Conservation (phyloP, 2,888 invertebrate species). For the Cerastis leucographa region DNA sequence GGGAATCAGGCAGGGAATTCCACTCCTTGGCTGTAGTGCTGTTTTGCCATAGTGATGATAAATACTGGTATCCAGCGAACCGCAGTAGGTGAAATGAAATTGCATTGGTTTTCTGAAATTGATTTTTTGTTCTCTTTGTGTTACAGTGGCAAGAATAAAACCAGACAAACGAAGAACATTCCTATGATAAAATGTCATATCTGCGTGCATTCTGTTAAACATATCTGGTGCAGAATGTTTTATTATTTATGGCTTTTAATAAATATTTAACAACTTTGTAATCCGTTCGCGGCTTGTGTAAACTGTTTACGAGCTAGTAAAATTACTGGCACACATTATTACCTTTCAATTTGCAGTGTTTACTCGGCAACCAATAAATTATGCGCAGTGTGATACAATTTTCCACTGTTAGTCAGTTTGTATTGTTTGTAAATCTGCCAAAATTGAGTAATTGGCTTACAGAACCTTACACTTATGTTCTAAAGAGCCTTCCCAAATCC, state of each 20-base stretch:
- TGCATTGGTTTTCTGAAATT: background rate
- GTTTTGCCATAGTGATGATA: background rate
- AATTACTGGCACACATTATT: slow-evolving; percentile 42
- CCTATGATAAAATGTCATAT: background rate
- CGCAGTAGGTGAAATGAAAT: background rate
- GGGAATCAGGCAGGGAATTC: too few relatives aligned
- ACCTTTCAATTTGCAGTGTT: slow-evolving; percentile 41
- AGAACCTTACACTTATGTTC: too few relatives aligned
- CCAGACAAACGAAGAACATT: background rate
- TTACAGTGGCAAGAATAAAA: background rate
- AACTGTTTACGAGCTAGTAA: slow-evolving; percentile 55
- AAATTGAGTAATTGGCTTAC: background rate
- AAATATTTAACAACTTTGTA: slow-evolving; percentile 50
- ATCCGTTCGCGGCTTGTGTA: slow-evolving; percentile 43
- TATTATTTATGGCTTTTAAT: slow-evolving; percentile 29
- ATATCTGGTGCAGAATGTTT: slow-evolving; percentile 16
- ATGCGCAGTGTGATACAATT: slow-evolving; percentile 14
- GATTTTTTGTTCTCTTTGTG: background rate
- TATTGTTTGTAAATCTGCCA: slow-evolving; percentile 1
- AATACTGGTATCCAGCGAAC: background rate
- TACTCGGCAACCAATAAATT: slow-evolving; percentile 37
- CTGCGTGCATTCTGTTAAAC: slow-evolving; percentile 8
- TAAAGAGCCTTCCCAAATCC: too few relatives aligned
- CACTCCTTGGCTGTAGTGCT: too few relatives aligned
- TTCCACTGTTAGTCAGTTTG: slow-evolving; percentile 11